Conservation (phyloP, 2,797 vertebrate species). For the Amazona finschi region DNA sequence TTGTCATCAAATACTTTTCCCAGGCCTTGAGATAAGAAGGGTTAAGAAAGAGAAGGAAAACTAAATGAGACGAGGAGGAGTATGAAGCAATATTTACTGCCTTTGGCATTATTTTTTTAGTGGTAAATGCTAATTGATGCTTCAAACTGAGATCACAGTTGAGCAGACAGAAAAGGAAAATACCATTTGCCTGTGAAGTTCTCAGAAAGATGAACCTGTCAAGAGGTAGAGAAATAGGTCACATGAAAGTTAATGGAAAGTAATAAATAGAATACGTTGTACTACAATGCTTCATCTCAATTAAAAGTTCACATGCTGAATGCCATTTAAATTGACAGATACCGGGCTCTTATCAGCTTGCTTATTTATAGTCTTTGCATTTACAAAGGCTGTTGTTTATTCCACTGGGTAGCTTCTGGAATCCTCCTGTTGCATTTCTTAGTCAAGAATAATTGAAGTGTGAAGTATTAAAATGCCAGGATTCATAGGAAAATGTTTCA, state of each 20-base stretch:
- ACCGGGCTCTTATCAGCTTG: constrained; percentile 20
- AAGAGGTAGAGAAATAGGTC: constrained; percentile 65
- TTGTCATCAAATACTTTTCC: background rate
- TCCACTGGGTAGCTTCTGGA: constrained; percentile 32
- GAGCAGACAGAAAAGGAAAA: constrained; percentile 27
- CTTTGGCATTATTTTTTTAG: constrained; percentile 51
- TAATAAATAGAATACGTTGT: constrained; percentile 52
- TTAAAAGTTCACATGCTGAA: constrained; percentile 66
- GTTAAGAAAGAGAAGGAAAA: background rate
- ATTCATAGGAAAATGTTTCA: constrained; percentile 52
- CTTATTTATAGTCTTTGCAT: constrained; percentile 20
- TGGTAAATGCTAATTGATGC: constrained; percentile 49
- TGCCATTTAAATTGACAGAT: constrained; percentile 60
- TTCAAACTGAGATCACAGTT: constrained; percentile 65
- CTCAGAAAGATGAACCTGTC: constrained; percentile 65
- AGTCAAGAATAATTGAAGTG: constrained; percentile 59
- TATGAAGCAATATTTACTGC: constrained; percentile 12
- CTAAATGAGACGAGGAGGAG: background rate
- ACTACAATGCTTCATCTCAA: constrained; percentile 54
- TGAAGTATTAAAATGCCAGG: constrained; percentile 44
- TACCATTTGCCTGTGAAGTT: constrained; percentile 56
- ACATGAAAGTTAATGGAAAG: constrained; percentile 57
- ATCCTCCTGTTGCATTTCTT: constrained; percentile 50
- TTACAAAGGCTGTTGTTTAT: constrained; percentile 66
- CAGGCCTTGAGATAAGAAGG: background rate